Conservation (phyloP, 1,140 invertebrate genomes). For the Leptoteleia sp. region DNA sequence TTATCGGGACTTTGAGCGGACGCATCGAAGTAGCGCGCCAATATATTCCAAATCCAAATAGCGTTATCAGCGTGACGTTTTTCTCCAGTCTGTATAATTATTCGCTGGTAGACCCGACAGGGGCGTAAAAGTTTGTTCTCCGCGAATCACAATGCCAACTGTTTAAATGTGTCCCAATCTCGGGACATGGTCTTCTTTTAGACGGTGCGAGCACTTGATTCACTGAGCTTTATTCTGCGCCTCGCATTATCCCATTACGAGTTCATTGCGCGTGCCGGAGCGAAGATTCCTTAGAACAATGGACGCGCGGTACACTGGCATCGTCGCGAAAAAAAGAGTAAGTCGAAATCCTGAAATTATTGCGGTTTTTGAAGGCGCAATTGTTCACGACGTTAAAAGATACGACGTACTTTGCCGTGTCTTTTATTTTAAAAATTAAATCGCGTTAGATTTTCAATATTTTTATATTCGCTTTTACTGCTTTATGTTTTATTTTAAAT, state of each 20-base stretch:
- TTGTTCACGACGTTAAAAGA: conserved; percentile 35
- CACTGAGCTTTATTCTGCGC: conserved; percentile 51
- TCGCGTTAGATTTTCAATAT: too few relatives aligned
- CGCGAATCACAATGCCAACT: conserved; percentile 42
- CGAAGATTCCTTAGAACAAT: conserved; percentile 64
- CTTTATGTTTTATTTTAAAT: too few relatives aligned
- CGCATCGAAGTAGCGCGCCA: conserved; percentile 24
- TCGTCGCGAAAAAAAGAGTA: conserved; percentile 58
- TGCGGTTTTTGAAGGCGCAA: conserved; percentile 49
- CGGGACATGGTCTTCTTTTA: conserved; percentile 37
- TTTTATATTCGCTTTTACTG: too few relatives aligned
- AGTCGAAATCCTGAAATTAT: conserved; percentile 50
- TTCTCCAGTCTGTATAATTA: conserved; percentile 37
- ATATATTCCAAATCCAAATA: conserved; percentile 35
- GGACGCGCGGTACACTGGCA: conserved; percentile 51
- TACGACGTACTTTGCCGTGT: too few relatives aligned
- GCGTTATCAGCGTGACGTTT: conserved; percentile 30
- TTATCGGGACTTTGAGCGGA: conserved; percentile 14
- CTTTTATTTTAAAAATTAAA: too few relatives aligned
- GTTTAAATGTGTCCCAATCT: conserved; percentile 63
- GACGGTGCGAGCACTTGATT: conserved; percentile 50
- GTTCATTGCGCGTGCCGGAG: conserved; percentile 62
- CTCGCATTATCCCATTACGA: conserved; percentile 64
- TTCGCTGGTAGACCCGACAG: conserved; percentile 36
- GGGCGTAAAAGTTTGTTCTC: conserved; percentile 55